Evolutionary conservation across 2,888 invertebrate genomes (phyloP), one percentile per base, ranked within the genome.

Genomic region (Leucozona laternaria): DNA sequence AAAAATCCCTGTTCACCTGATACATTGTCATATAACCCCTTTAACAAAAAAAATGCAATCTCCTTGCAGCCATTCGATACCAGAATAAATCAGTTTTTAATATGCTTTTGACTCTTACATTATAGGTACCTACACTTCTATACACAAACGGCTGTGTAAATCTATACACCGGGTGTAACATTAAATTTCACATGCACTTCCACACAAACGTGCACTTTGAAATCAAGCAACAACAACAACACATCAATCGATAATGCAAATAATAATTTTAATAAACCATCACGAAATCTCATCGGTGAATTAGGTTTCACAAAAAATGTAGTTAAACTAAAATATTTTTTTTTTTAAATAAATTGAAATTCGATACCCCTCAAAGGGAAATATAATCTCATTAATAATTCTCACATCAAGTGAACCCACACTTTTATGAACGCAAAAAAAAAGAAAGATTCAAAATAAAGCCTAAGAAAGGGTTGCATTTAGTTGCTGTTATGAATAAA

Each of bases 301-400:
- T 85, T 80, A 68, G 80, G 85, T 85, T 85, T 80, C 80, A 85
- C 17, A 80, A 80, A 80, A 80, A 80, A 79, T 79, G 58, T 57
- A 79, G 66, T 66, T 77, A 66, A 64, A 68, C n/a, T 58, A 7
- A 28, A 70, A 31, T 55, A 50, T 64, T n/a, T n/a, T n/a, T n/a
- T n/a, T n/a, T n/a, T n/a, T n/a, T 2, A 53, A 25, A 25, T 15
- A 2, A 31, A 20, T 40, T 76, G 85, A 53, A 81, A 85, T 77
- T 20, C 45, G 77, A 85, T 71, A 81, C 81, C 55, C 37, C 55
- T 77, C 68, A 72, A 77, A 81, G 72, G 53, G 73, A 81, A 81
- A 85, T 57, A 81, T 85, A 85, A 85, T 85, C 85, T 78, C 77
- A 80, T 85, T 85, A 80, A 85, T 77, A 77, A 62, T 85, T 77